These are phyloP conservation scores for Amphiura filiformis DNA, from an alignment of 35 echinoderm and acorn worm genomes.

Conservation along the genomic window DNA sequence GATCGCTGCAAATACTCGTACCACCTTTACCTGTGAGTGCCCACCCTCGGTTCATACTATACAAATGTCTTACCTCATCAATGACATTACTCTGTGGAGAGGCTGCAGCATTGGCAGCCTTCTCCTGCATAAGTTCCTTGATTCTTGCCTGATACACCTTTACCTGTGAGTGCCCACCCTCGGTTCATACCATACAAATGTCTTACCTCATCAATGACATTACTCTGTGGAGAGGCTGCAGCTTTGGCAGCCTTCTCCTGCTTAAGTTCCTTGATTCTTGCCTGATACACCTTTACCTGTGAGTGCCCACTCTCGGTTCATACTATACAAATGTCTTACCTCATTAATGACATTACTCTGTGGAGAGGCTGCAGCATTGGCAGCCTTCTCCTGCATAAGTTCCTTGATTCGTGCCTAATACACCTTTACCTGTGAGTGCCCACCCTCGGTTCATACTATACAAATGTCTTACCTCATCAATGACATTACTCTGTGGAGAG, in stretches of 20 bases:
- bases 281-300: too few species aligned
- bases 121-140: neutral
- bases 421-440: too few species aligned
- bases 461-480: conserved; percentile 87
- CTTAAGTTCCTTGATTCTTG: conserved; percentile 79
- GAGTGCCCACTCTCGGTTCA: too few species aligned
- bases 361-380: conserved; percentile 23
- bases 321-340: too few species aligned
- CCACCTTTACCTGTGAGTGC: too few species aligned
- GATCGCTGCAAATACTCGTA: neutral
- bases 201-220: conserved; percentile 87
- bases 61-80: conserved; percentile 83
- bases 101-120: conserved; percentile 27
- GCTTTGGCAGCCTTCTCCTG: conserved; percentile 46
- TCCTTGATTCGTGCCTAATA: conserved; percentile 89
- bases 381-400: conserved; percentile 61
- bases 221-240: conserved; percentile 34
- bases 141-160: too few species aligned
- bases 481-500: conserved; percentile 42
- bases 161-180: too few species aligned
- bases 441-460: too few species aligned
- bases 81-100: conserved; percentile 48
- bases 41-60: too few species aligned
- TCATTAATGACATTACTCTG: conserved; percentile 78
- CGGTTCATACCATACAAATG: too few species aligned